Evolutionary conservation across 2,797 vertebrate species (phyloP).

Genomic region (Geotria australis): DNA sequence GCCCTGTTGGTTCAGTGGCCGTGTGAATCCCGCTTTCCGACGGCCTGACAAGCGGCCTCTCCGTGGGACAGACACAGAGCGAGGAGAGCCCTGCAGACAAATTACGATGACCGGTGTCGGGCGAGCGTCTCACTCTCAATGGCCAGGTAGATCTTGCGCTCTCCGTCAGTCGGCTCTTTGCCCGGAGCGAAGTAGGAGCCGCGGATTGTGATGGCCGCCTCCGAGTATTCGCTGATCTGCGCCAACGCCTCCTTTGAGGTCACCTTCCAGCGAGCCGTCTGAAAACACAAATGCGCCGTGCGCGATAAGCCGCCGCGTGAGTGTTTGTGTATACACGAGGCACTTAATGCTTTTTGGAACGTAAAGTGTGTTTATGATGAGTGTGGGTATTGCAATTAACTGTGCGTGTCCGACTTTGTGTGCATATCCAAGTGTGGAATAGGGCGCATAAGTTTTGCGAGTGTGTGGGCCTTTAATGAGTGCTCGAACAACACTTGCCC

Average conservation of each 20-base stretch:
- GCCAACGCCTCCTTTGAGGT: conserved; percentile 92
- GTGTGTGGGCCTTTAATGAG: no score
- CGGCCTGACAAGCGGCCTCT: no score
- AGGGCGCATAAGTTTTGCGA: no score
- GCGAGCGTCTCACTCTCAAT: conserved; percentile 52
- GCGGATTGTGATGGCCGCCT: conserved; percentile 93
- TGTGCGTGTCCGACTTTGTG: not conserved
- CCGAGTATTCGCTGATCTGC: conserved; percentile 92
- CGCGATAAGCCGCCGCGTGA: no score
- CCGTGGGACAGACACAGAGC: no score
- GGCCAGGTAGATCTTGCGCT: conserved; percentile 89
- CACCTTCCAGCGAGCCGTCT: conserved; percentile 97
- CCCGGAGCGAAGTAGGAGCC: conserved; percentile 94
- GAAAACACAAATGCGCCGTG: conserved; percentile 1
- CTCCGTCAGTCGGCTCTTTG: conserved; percentile 93
- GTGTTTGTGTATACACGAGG: not conserved
- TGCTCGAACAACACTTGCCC: no score
- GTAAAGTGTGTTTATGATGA: not conserved
- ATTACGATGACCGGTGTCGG: no score
- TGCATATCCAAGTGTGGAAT: not conserved
- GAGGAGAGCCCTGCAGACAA: no score
- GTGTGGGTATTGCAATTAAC: not conserved
- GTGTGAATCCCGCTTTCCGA: no score
- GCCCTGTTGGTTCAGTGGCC: no score
- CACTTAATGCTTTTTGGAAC: not conserved